These are phyloP conservation scores for Myiotriccus ornatus DNA, from an alignment of 2,797 vertebrate species.

Conservation along the genomic window DNA sequence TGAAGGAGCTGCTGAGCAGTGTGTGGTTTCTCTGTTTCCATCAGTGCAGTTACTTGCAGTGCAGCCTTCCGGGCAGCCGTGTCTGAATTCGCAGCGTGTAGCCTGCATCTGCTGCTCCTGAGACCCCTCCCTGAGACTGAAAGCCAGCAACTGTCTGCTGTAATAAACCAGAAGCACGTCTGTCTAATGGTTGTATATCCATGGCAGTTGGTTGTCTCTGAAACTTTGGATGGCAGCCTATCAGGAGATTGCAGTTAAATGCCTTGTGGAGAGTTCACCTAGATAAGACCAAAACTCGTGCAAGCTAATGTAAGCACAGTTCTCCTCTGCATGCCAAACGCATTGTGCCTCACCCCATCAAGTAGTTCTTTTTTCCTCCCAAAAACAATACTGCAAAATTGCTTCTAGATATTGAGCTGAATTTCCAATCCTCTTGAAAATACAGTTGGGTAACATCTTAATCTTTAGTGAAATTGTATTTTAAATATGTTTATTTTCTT, in stretches of 20 bases:
- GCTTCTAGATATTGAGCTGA: neutral
- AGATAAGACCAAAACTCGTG: neutral
- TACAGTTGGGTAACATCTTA: neutral
- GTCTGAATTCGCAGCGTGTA: neutral
- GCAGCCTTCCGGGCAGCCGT: neutral
- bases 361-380: neutral
- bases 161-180: neutral
- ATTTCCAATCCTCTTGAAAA: neutral
- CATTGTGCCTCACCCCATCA: neutral
- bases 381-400: neutral
- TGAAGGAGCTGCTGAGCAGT: neutral
- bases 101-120: neutral
- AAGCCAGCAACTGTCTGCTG: neutral
- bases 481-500: neutral
- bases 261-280: neutral
- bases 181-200: neutral
- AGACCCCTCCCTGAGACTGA: neutral
- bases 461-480: neutral
- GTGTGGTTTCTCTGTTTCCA: neutral
- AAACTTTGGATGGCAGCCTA: neutral
- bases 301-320: neutral
- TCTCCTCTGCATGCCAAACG: neutral
- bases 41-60: neutral
- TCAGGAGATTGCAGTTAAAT: neutral
- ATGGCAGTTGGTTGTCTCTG: neutral